A percentile compares a stretch with the other conserved stretches of the same genome.
These are phyloP conservation scores for Tautogolabrus adspersus DNA, from an alignment of 2,113 vertebrate genomes.

Conservation along the genomic window DNA sequence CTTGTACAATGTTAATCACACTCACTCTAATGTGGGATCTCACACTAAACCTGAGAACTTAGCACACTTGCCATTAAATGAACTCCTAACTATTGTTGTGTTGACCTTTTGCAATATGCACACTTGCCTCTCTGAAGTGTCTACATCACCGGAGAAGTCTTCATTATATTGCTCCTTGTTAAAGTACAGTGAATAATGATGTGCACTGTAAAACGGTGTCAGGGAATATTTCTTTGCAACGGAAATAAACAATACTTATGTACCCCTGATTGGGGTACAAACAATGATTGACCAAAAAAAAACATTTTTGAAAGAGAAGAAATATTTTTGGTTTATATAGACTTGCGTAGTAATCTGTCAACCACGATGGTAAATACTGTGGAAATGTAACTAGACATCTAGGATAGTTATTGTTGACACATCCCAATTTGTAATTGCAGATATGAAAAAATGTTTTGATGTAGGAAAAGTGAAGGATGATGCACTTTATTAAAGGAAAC, in stretches of 20 bases:
- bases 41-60: neutral
- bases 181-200: neutral
- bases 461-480: too few relatives aligned
- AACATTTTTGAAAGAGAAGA: too few relatives aligned
- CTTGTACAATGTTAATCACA: constrained; percentile 1
- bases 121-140: neutral
- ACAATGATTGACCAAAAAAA: too few relatives aligned
- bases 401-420: too few relatives aligned
- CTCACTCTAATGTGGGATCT: neutral
- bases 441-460: too few relatives aligned
- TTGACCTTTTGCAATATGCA: neutral
- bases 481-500: too few relatives aligned
- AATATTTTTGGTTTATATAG: too few relatives aligned
- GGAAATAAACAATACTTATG: neutral
- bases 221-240: neutral
- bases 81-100: neutral
- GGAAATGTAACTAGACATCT: too few relatives aligned
- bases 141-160: neutral
- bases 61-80: neutral
- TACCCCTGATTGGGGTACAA: neutral
- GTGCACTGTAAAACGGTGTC: neutral
- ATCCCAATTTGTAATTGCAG: too few relatives aligned
- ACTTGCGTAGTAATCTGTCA: too few relatives aligned
- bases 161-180: neutral
- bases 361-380: too few relatives aligned